phyloP scores from a whole-genome alignment of 1,140 invertebrate genomes.

The Micrasema longulum region DNA sequence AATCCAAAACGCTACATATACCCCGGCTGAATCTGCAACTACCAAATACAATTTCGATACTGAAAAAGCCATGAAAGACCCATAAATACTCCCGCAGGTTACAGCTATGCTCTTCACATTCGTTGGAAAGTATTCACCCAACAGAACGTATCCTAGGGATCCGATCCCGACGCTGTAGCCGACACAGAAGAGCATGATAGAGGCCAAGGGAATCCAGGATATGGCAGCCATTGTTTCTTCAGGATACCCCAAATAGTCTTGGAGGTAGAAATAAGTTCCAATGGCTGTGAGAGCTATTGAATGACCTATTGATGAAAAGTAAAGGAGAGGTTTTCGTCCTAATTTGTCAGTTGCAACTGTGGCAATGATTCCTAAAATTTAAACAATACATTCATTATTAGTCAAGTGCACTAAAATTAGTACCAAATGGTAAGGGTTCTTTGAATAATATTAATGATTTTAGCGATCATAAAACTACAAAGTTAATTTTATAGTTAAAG shows the following conservation, averaged over 20 bases:
- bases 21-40: constrained; percentile 64
- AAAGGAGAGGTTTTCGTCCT: constrained; percentile 70
- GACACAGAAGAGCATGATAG: constrained; percentile 59
- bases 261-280: constrained; percentile 62
- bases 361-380: constrained; percentile 62
- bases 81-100: constrained; percentile 58
- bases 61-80: constrained; percentile 70
- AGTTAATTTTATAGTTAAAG: too few species aligned
- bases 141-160: constrained; percentile 71
- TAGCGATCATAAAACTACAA: too few species aligned
- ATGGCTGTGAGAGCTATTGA: constrained; percentile 61
- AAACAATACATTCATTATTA: too few species aligned
- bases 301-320: constrained; percentile 66
- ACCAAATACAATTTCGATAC: constrained; percentile 70
- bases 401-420: too few species aligned
- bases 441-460: too few species aligned
- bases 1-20: constrained; percentile 71
- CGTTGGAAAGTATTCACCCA: constrained; percentile 71
- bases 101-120: constrained; percentile 68
- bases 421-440: too few species aligned
- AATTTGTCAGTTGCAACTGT: constrained; percentile 70
- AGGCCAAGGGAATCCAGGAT: constrained; percentile 59
- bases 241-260: constrained; percentile 23
- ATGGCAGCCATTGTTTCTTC: constrained; percentile 54
- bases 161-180: constrained; percentile 67